Base-by-base conservation (phyloP, 1,140 invertebrate species). In the Brevipalpus yothersi region DNA sequence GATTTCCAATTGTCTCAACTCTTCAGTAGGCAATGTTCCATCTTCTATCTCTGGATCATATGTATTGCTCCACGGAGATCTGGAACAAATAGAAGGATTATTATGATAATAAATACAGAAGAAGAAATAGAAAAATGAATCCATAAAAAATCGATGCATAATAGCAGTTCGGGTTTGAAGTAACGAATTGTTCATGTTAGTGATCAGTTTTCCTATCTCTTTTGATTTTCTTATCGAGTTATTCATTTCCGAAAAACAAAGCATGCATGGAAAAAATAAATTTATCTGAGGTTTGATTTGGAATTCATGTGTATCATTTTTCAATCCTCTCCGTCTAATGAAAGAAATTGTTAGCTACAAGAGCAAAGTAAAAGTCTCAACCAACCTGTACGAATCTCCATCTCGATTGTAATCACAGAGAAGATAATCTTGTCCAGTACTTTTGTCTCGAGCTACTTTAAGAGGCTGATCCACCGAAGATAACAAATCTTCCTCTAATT, bases 371-470 rank as follows among this genome's bases (percentile, higher is more conserved):
- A n/a, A n/a, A n/a, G n/a, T n/a, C n/a, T n/a, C 43, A n/a, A 11
- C 59, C 64, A 67, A 85, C 84, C 85, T 83, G 72, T 98, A 99
- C 15, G 93, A 97, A 73, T 98, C 94, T 31, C 92, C 93, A 75
- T 99, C 94, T 69, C 95, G 79, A 73, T 96, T 99, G 69, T 99
- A 99, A 76, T 99, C 95, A 75, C 95, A 98, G 4, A 98, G 73
- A 58, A 99, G 75, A 74, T 96, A 99, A 72, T 99, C 93, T 73
- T 91, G 93, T 40, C 92, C 91, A 61, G 81, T 82, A 67, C 82
- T 82, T 69, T 87, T 88, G 72, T 98, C 94, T 71, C 89, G 81
- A 58, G 90, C 89, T 66, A 98, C 91, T 78, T 98, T 97, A 56
- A 99, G 74, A 12, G 95, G 95, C 72, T 98, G 94, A 74, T 99